phyloP scores from a whole-genome alignment of 2,797 vertebrate genomes.

The Jordanella pulchra region DNA sequence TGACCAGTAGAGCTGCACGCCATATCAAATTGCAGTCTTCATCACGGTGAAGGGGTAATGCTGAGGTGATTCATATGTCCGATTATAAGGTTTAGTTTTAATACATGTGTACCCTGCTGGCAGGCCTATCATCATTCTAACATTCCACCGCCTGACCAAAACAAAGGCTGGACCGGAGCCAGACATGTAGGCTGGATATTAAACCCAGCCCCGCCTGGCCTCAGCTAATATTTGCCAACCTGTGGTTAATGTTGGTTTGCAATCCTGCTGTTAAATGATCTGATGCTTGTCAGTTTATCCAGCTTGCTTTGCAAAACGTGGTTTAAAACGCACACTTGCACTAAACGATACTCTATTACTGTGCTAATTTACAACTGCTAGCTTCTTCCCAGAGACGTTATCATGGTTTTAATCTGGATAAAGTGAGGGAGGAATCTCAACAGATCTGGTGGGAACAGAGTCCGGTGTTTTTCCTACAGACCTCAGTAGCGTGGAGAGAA shows the following conservation, averaged over 20 bases:
- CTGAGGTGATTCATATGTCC: background rate
- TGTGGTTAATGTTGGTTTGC: slow-evolving; percentile 18
- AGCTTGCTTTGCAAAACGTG: too few species aligned
- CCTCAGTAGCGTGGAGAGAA: background rate
- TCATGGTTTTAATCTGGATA: background rate
- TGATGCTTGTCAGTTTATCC: slow-evolving; percentile 11
- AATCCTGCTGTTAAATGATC: slow-evolving; percentile 8
- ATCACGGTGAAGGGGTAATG: too few species aligned
- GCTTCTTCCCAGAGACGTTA: background rate
- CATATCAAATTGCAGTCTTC: too few species aligned
- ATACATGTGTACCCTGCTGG: background rate
- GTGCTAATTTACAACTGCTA: background rate
- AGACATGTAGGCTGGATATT: slow-evolving; percentile 37
- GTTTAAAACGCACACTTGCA: background rate
- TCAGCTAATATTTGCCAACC: slow-evolving; percentile 38
- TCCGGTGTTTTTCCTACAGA: background rate
- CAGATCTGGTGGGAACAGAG: too few species aligned
- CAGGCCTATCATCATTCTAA: background rate
- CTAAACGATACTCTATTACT: background rate
- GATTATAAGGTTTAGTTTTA: background rate
- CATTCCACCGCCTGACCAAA: slow-evolving; percentile 1
- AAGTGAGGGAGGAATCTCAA: background rate
- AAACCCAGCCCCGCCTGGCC: slow-evolving; percentile 27
- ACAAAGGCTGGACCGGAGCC: slow-evolving; percentile 19
- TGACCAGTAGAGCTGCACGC: too few species aligned